Evolutionary conservation across 2,797 vertebrate genomes (phyloP), one percentile per base, ranked within the genome.

Genomic region (Tauraco hartlaubi): DNA sequence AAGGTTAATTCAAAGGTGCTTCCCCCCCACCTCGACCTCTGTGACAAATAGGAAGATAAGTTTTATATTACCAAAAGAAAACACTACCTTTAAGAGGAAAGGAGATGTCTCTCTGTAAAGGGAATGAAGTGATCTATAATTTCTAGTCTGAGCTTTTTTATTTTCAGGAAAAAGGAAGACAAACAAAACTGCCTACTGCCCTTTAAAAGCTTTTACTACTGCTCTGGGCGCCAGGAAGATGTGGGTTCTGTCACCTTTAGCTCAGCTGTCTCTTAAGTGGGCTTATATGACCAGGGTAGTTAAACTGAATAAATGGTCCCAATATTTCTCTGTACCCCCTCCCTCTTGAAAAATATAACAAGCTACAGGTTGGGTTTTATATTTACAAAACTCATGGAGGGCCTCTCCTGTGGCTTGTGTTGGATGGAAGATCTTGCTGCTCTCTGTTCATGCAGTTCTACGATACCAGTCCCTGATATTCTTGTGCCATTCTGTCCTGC

Each of bases 101-200:
- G 35, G 11, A 90, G 15, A 37, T 49, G 18, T 62, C 35, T 85
- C 22, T 84, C 35, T 88, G 31, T 78, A 39, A 48, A 85, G 92
- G 52, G 35, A 88, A 66, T 62, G 6, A 77, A 49, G 13, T 58
- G 37, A 83, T 80, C 33, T 82, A 15, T 80, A 85, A 89, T 74
- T 86, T 94, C 54, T 69, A 54, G 61, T 73, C 54, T 29, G 63
- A 43, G n/a, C 15, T 64, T 67, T 94, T 79, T 82, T 84, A 61
- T 96, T 92, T 92, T 74, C 83, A 89, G 41, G 68, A 69, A 58
- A 74, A 80, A 54, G 19, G 25, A 84, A 90, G 62, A 62, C 19
- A 72, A 83, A 62, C 21, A 86, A 51, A 82, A 85, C 54, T 39
- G 17, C 21, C 58, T 62, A 18, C 39, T 80, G 31, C 33, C 78